A percentile compares a stretch with the other conserved stretches of the same genome.
phyloP scores from a whole-genome alignment of 2,888 invertebrate species.

The Amaurobius ferox region DNA sequence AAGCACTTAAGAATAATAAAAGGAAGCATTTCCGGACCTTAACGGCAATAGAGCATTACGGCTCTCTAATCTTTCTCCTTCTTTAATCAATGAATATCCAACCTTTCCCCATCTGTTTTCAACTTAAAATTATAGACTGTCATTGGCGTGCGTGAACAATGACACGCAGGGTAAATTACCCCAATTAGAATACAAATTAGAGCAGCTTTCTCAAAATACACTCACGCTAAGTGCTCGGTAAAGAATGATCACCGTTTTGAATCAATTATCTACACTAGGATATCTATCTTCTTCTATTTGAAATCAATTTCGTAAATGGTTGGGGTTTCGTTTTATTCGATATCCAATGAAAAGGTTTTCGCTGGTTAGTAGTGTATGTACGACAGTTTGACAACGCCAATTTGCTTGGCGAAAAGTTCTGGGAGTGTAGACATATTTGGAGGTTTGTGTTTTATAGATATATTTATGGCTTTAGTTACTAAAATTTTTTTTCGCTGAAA shows the following conservation, averaged over 20 bases:
- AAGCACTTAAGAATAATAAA: too few relatives aligned
- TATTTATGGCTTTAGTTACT: too few relatives aligned
- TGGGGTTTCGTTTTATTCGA: not conserved
- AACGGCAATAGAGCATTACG: too few relatives aligned
- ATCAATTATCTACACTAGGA: not conserved
- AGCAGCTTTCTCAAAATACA: not conserved
- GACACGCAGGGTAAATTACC: not conserved
- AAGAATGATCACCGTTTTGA: not conserved
- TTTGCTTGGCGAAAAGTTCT: too few relatives aligned
- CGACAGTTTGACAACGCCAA: too few relatives aligned
- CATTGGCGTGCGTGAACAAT: not conserved
- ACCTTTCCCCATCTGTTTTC: not conserved
- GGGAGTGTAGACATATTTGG: too few relatives aligned
- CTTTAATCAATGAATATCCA: not conserved
- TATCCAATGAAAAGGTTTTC: too few relatives aligned
- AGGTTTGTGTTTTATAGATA: too few relatives aligned
- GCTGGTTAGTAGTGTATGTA: too few relatives aligned
- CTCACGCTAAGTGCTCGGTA: not conserved
- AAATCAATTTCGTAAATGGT: constrained; percentile 3
- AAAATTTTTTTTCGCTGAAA: too few relatives aligned
- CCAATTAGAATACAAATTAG: constrained; percentile 11
- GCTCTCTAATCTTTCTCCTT: not conserved
- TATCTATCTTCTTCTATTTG: not conserved
- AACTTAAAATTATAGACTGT: not conserved
- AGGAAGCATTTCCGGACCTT: too few relatives aligned